phyloP scores from a whole-genome alignment of 2,113 vertebrate genomes.

The Pluvialis apricaria region DNA sequence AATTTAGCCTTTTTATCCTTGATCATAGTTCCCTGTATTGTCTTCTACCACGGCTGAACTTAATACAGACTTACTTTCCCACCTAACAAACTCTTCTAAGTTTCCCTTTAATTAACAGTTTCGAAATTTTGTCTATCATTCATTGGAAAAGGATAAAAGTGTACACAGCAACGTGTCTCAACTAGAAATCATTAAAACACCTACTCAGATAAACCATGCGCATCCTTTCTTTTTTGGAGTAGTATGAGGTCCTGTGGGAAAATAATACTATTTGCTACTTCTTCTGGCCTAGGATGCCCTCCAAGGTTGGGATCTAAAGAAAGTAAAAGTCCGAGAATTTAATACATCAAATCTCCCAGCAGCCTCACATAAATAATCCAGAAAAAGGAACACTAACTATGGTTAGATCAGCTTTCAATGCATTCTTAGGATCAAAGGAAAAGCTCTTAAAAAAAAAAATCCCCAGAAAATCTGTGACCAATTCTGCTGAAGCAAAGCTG shows the following conservation, averaged over 20 bases:
- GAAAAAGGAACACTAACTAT: not conserved
- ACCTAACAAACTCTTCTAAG: not conserved
- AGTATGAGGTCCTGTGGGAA: not conserved
- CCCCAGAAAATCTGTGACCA: not conserved
- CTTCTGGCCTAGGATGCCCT: not conserved
- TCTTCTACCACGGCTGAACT: not conserved
- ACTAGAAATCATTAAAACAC: not conserved
- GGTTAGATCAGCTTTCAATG: not conserved
- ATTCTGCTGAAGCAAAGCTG: not conserved
- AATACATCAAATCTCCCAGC: not conserved
- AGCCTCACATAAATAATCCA: not conserved
- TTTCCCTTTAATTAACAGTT: not conserved
- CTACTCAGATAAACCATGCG: not conserved
- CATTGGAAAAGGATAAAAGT: not conserved
- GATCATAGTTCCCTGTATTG: constrained; percentile 7
- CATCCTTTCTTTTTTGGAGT: not conserved
- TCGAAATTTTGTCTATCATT: not conserved
- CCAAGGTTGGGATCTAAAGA: not conserved
- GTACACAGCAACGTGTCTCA: not conserved
- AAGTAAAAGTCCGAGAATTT: not conserved
- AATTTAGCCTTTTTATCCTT: constrained; percentile 12
- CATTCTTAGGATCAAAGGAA: not conserved
- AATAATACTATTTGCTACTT: not conserved
- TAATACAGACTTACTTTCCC: not conserved
- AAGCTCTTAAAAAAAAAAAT: not conserved